Base-by-base conservation (phyloP, 1,140 invertebrate genomes). In the Sitodiplosis mosellana region DNA sequence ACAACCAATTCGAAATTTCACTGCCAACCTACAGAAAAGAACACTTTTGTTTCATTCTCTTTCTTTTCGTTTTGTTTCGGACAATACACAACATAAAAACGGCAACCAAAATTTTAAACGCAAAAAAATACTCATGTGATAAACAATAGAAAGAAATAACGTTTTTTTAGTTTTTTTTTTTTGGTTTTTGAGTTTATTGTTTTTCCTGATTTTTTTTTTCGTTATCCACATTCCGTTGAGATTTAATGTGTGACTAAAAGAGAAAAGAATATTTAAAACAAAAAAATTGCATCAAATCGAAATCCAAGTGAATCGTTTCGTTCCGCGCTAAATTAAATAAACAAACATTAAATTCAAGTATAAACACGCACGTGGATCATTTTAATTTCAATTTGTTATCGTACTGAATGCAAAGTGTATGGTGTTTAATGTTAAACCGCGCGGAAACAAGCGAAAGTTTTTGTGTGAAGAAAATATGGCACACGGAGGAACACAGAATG, bases 401-500 rank as follows among this genome's bases (percentile, higher is more conserved):
- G n/a, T 10, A 43, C n/a, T 5, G 11, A 17, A 43, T 19, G 17
- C 14, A 19, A 19, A 43, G 36, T 38, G 36, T n/a, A 38, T 18
- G 17, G n/a, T n/a, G n/a, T n/a, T 43, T n/a, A 18, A 18, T 43
- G 41, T 18, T 43, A 12, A 18, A 43, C 18, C n/a, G 11, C 18
- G 10, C 18, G 11, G 20, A 43, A 19, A 27, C 41, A 33, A 37
- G 38, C 47, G 14, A 48, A n/a, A 21, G 40, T 27, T 27, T 27
- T 27, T 27, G 27, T 27, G 27, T 27, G 27, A 27, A n/a, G 27
- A 27, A 27, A 27, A 27, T 27, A 27, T 27, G 27, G 27, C 27
- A 27, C 27, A 34, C 15, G 47, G 47, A 20, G 47, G 47, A 48
- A 48, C 47, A 15, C 38, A 19, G 21, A 33, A 47, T 14, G 19